These are phyloP conservation scores for Scaptodrosophila lebanonensis DNA, from an alignment of 1,140 invertebrate species.

Conservation along the genomic window DNA sequence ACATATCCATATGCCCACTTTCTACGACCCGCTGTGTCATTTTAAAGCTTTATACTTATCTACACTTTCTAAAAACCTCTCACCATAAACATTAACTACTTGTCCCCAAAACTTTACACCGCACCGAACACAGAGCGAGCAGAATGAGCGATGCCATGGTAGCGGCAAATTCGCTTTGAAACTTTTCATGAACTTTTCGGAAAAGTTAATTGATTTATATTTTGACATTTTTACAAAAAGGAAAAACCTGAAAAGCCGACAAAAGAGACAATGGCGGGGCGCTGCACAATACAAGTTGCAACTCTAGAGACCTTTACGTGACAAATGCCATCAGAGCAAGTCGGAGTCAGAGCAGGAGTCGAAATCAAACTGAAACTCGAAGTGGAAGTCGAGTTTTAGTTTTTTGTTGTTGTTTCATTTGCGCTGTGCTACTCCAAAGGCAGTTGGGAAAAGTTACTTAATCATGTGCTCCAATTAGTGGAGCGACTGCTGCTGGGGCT, in stretches of 20 bases:
- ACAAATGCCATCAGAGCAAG: conserved; percentile 52
- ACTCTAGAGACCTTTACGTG: conserved; percentile 60
- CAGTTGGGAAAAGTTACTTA: conserved; percentile 61
- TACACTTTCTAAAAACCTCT: too few relatives aligned
- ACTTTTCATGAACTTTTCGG: conserved; percentile 44
- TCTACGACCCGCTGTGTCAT: too few relatives aligned
- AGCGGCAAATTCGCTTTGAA: conserved; percentile 41
- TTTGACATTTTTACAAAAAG: conserved; percentile 54
- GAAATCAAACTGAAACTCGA: too few relatives aligned
- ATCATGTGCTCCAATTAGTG: conserved; percentile 72
- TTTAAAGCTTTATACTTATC: too few relatives aligned
- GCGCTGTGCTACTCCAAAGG: conserved; percentile 30
- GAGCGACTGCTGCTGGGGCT: conserved; percentile 10
- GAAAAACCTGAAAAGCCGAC: conserved; percentile 27
- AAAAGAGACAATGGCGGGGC: too few relatives aligned
- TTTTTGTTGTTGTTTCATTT: conserved; percentile 12
- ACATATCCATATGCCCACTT: too few relatives aligned
- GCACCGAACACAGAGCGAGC: too few relatives aligned
- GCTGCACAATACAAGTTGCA: conserved; percentile 47
- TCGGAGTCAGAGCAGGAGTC: conserved; percentile 15
- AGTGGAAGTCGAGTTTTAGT: not conserved
- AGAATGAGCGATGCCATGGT: too few relatives aligned
- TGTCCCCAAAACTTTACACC: too few relatives aligned
- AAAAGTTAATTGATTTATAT: conserved; percentile 72
- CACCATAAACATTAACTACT: too few relatives aligned